Evolutionary conservation across 2,888 invertebrate species (phyloP), one percentile per base, ranked within the genome.

Genomic region (Merodon equestris): DNA sequence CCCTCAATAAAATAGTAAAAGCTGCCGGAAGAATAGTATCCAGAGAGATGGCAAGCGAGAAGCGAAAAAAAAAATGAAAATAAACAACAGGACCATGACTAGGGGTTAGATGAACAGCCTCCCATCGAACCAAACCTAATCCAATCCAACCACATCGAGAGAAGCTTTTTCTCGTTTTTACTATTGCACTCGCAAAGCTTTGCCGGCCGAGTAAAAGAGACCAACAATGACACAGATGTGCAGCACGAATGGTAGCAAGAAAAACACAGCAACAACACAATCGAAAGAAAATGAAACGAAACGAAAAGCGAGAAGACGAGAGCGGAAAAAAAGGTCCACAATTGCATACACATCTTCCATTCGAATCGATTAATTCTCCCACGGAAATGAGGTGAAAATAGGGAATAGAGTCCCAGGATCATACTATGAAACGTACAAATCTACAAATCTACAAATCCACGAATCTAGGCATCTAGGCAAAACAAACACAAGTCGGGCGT

Each of bases 391-490:
- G 42, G 45, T 4, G 42, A 36, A 76, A 71, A 56, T 71, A 14
- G 58, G 70, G 58, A n/a, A 70, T 64, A 53, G 14, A 51, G 18
- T 42, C 50, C 17, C 53, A 44, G 73, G 36, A 73, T 51, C 48
- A 61, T 67, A 77, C 77, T 77, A 77, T 72, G 66, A 73, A 77
- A 68, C 77, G 77, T 77, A 77, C n/a, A 73, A 77, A 40, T 54
- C 3, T 27, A 27, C 27, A 27, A 27, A 7, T 7, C 27, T 27
- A 27, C n/a, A 77, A 77, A 47, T 60, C 3, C 7, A 27, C 27
- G 7, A 27, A 7, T 7, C 27, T 27, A 27, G 12, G 73, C 73
- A 47, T 60, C 54, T 48, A 61, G 60, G 61, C 61, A 75, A 57
- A 68, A 75, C 51, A 63, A 75, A 63, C 57, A 61, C 13, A 0